These are phyloP conservation scores for Arizona elegans DNA, from an alignment of 2,113 vertebrate genomes.

Conservation along the genomic window DNA sequence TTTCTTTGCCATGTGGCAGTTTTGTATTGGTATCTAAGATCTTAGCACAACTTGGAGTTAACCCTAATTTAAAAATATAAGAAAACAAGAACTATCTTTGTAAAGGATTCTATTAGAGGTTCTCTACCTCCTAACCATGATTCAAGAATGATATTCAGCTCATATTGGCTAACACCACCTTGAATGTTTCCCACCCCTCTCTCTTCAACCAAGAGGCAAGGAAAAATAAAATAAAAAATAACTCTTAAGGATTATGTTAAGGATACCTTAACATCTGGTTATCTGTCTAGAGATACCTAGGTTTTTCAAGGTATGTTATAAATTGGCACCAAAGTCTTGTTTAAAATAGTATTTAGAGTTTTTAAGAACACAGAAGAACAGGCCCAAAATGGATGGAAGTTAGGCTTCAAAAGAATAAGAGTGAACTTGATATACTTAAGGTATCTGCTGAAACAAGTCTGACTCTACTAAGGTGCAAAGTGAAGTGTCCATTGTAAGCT, in stretches of 20 bases:
- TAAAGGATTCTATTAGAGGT: neutral
- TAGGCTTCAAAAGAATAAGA: neutral
- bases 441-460: conserved; percentile 15
- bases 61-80: neutral
- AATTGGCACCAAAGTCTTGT: neutral
- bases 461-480: neutral
- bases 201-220: neutral
- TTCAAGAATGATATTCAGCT: neutral
- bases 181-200: neutral
- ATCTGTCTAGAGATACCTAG: neutral
- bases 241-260: neutral
- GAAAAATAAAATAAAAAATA: neutral
- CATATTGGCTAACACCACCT: neutral
- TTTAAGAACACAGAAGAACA: neutral
- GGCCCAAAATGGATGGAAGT: neutral
- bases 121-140: neutral
- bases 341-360: neutral
- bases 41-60: neutral
- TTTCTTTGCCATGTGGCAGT: neutral
- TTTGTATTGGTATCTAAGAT: neutral
- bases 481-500: neutral
- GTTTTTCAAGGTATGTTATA: neutral
- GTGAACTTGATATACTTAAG: conserved; percentile 1
- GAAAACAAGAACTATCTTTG: neutral
- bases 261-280: neutral